Base-by-base conservation (phyloP, 1,140 invertebrate species). In the Brachionus asplanchnoidis region DNA sequence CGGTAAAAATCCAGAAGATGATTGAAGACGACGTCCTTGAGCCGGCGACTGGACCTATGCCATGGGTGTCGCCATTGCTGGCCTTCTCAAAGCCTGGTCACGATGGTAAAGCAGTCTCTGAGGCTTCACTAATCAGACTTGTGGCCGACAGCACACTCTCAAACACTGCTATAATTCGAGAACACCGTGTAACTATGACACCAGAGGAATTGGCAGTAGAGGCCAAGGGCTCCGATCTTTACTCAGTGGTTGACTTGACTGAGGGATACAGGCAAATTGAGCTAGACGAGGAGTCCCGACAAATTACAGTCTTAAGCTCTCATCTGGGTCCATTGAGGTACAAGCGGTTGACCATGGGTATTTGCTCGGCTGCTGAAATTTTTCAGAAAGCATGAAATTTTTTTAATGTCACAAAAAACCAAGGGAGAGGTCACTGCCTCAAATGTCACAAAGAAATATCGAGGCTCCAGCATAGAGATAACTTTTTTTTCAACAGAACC, bases 211-310 rank as follows among this genome's bases (percentile, higher is more conserved):
- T 86, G 2, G 42, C 80, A 17, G 32, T 73, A 17, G 68, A 73
- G 28, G 28, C 36, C 14, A 73, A 73, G n/a, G 88, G 88, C 28
- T 87, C 89, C 79, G 89, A n/a, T n/a, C n/a, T n/a, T n/a, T n/a
- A n/a, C n/a, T n/a, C n/a, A n/a, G n/a, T n/a, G n/a, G n/a, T n/a
- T n/a, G n/a, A n/a, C n/a, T n/a, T n/a, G n/a, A n/a, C n/a, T n/a
- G n/a, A n/a, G n/a, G n/a, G n/a, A n/a, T n/a, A n/a, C n/a, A n/a
- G n/a, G n/a, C n/a, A n/a, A n/a, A n/a, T n/a, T n/a, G n/a, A n/a
- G n/a, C n/a, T n/a, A n/a, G n/a, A n/a, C n/a, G n/a, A n/a, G n/a
- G n/a, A 85, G 46, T 83, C 84, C 20, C 84, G 84, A 20, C 66
- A 65, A 20, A 46, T 87, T 1, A 87, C 86, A 1, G 86, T 85